phyloP scores from a whole-genome alignment of 23 tunicate genomes.

The Ciona savignyi region DNA sequence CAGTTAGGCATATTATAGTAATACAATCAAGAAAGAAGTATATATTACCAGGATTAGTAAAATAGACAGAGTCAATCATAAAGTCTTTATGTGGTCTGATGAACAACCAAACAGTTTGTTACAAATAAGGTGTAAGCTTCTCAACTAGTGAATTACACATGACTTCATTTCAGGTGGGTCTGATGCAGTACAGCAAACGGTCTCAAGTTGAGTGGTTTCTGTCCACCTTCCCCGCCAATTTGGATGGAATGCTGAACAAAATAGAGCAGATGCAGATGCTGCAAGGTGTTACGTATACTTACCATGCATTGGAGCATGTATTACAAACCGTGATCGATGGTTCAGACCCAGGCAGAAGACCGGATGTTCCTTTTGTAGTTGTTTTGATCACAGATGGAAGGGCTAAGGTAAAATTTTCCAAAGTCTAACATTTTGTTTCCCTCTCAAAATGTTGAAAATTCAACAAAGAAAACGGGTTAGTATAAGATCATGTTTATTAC shows the following conservation, averaged over 20 bases:
- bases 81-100: no score
- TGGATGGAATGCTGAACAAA: slow-evolving; percentile 8
- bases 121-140: no score
- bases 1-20: no score
- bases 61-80: no score
- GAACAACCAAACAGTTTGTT: no score
- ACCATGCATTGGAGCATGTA: slow-evolving; percentile 16
- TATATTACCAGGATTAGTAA: no score
- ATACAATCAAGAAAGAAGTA: no score
- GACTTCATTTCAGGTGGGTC: slow-evolving; percentile 24
- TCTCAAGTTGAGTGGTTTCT: slow-evolving; percentile 14
- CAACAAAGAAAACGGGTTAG: no score
- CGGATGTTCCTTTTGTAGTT: slow-evolving; percentile 25
- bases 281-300: slow-evolving; percentile 37
- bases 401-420: slow-evolving; percentile 39
- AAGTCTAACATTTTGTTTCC: no score
- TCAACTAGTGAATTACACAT: no score
- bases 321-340: slow-evolving; percentile 12
- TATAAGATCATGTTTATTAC: no score
- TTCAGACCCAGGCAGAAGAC: slow-evolving; percentile 30
- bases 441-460: no score
- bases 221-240: slow-evolving; percentile 7
- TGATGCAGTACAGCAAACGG: slow-evolving; percentile 26
- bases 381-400: slow-evolving; percentile 55
- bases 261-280: slow-evolving; percentile 11